Evolutionary conservation across 2,888 invertebrate species (phyloP).

Genomic region (Phlogophora meticulosa): DNA sequence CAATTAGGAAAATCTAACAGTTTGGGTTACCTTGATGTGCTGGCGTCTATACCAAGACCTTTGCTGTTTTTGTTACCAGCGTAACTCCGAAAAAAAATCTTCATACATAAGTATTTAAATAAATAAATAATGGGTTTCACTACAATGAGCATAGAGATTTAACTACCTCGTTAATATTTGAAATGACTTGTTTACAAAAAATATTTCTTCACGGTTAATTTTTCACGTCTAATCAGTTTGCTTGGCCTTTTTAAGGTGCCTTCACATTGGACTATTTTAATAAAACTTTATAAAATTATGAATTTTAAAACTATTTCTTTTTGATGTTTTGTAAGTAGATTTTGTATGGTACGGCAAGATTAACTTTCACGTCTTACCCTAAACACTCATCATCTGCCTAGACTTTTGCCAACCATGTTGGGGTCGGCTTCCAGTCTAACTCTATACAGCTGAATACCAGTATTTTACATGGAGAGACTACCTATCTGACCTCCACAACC

Average conservation of each 20-base stretch:
- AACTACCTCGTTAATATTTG: constrained; percentile 1
- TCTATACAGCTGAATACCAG: too few species aligned
- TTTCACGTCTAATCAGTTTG: constrained; percentile 21
- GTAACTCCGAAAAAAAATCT: neutral
- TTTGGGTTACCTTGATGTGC: too few species aligned
- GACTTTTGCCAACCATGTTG: too few species aligned
- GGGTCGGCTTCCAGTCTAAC: too few species aligned
- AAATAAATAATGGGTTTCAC: neutral
- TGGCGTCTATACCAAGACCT: too few species aligned
- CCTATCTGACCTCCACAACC: too few species aligned
- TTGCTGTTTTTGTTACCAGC: neutral
- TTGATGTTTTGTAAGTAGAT: neutral
- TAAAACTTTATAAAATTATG: constrained; percentile 4
- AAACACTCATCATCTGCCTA: too few species aligned
- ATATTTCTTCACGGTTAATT: constrained; percentile 8
- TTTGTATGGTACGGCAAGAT: neutral
- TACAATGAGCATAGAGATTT: constrained; percentile 5
- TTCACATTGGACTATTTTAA: constrained; percentile 1
- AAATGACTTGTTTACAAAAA: constrained; percentile 7
- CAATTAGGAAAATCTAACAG: too few species aligned
- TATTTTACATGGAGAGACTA: too few species aligned
- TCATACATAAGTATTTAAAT: neutral
- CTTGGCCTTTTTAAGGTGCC: constrained; percentile 2
- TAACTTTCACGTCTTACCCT: neutral
- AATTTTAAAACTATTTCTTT: neutral